These are phyloP conservation scores for Megaceryle alcyon DNA, from an alignment of 2,797 vertebrate genomes.

Conservation along the genomic window DNA sequence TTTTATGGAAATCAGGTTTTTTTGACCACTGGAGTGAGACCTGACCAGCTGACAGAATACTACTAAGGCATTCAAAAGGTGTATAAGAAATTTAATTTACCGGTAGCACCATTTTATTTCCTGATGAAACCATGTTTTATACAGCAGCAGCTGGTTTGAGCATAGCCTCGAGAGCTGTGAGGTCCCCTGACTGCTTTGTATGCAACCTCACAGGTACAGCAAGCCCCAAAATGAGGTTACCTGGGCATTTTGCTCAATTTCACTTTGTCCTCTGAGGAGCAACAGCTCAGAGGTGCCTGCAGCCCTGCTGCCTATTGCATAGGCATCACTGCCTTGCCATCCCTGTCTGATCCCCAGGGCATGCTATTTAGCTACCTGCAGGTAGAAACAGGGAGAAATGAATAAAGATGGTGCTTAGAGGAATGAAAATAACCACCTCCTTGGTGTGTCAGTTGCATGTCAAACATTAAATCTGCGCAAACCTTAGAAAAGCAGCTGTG, in stretches of 20 bases:
- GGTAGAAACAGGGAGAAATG: not conserved
- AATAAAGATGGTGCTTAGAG: not conserved
- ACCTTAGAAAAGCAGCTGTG: not conserved
- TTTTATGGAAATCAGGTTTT: not conserved
- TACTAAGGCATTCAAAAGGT: not conserved
- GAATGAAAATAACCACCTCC: not conserved
- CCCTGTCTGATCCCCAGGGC: not conserved
- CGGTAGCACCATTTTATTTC: not conserved
- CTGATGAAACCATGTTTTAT: not conserved
- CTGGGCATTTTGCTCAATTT: not conserved
- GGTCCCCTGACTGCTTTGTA: not conserved
- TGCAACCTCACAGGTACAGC: not conserved
- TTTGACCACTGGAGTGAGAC: not conserved
- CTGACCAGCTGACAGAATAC: not conserved
- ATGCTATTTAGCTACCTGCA: not conserved
- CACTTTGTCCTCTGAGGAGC: not conserved
- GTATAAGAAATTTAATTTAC: not conserved
- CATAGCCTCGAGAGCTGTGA: not conserved
- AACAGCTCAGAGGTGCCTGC: not conserved
- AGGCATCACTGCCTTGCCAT: not conserved
- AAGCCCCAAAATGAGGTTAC: not conserved
- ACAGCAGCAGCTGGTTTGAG: not conserved
- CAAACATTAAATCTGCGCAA: not conserved
- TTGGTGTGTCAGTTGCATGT: not conserved
- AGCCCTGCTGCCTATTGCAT: not conserved